Evolutionary conservation across 2,797 vertebrate genomes (phyloP), one percentile per base, ranked within the genome.

Genomic region (Aeoliscus strigatus): DNA sequence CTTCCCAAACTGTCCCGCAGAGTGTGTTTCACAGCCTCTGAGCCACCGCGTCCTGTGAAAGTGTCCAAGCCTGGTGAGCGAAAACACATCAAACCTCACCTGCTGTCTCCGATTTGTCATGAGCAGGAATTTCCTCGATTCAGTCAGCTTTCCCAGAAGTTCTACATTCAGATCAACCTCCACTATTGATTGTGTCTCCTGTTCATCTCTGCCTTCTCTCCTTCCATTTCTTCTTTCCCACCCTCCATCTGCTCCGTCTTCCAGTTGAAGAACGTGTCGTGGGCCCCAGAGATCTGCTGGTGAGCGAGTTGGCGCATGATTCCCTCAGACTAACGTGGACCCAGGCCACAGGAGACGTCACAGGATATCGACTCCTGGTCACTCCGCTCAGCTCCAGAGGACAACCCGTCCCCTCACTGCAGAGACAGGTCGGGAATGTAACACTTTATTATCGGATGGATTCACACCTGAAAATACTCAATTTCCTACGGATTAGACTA

Each of bases 281-380:
- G 2, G 88, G 89, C 9, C 93, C 92, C 3, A 81, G 27, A 64
- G 90, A 93, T 70, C 63, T 94, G 42, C 83, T 73, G 9, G 70
- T 92, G 13, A 92, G 81, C 1, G 89, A 91, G 37, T 35, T 81
- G 41, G 80, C 70, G 39, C 84, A 92, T 85, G 90, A 74, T 66
- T 92, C 91, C 1, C 57, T 94, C 65, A 68, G 86, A 45, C 84
- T 94, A 56, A 90, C 85, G 0, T 95, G 93, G 93, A 84, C 74
- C 41, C 83, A 84, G 11, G 92, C 92, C 30, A 92, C 90, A 0
- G 91, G 93, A 11, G 89, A 79, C 8, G 88, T 93, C 40, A 86
- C 61, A 0, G 88, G 87, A 3, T 93, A 94, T 61, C 82, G 30
- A 5, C 70, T 94, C 49, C 73, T 79, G 8, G 67, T 90, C 30